Evolutionary conservation across 2,888 invertebrate species (phyloP), one percentile per base, ranked within the genome.

Genomic region (Caenorhabditis sulstoni): DNA sequence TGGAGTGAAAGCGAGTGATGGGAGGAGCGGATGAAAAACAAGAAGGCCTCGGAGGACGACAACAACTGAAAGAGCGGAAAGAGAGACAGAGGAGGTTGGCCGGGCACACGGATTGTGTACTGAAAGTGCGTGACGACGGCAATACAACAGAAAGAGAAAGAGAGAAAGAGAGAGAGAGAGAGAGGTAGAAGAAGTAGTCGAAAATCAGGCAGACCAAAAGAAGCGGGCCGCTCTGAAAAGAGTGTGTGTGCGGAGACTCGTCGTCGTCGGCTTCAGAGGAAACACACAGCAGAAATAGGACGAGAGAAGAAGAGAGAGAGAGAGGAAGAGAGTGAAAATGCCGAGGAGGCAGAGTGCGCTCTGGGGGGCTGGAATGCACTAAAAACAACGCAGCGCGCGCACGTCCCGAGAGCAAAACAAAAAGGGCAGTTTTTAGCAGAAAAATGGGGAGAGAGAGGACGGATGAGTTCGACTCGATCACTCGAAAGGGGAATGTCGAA

Each of bases 141-240:
- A 41, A 50, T 1, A 52, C 58, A 47, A 59, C n/a, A 45, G 50
- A 22, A 37, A 12, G 16, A 20, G 18, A 29, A 39, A 37, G 59
- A 41, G 20, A 58, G 49, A 50, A 45, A 1, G 59, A 65, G 55
- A 59, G 18, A 45, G 50, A 22, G 45, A 12, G 16, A 20, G 18
- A 29, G 49, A 37, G 59, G 52, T 39, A 58, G 49, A 50, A 45
- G 52, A 44, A 70, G 61, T 67, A 67, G 50, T 57, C 41, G 52
- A 59, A 70, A 78, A 66, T 66, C 70, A 78, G 71, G 49, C 65
- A 67, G 70, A 57, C 66, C 78, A 70, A 77, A 75, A 61, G 66
- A 62, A 50, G 58, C 53, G 62, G 73, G 45, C 41, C 37, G 41
- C n/a, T n/a, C n/a, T n/a, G n/a, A n/a, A 41, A 49, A 39, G 45